A percentile compares a stretch with the other conserved stretches of the same genome.
Conservation (phyloP, 1,140 invertebrate species). For the Wiebesia pumilae region DNA sequence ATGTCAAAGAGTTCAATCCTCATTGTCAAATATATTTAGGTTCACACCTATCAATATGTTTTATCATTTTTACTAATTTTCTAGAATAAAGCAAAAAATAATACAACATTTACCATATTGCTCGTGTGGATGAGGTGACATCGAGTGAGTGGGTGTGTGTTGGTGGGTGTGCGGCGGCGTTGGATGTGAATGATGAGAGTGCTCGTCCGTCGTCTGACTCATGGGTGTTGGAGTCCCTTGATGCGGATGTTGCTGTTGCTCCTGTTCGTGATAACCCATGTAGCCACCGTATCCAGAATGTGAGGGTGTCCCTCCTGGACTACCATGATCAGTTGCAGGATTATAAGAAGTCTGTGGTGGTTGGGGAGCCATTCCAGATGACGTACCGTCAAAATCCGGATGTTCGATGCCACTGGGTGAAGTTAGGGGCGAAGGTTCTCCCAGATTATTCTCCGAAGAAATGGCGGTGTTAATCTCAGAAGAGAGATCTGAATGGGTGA, state of each 20-base stretch:
- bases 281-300: constrained; percentile 69
- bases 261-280: constrained; percentile 72
- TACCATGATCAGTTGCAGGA: constrained; percentile 69
- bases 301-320: constrained; percentile 66
- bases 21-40: too few relatives aligned
- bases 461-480: constrained; percentile 86
- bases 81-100: neutral
- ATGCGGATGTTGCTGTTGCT: constrained; percentile 65
- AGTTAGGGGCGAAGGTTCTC: constrained; percentile 77
- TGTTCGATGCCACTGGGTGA: constrained; percentile 79
- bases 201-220: constrained; percentile 68
- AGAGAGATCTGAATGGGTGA: constrained; percentile 84
- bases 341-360: constrained; percentile 71
- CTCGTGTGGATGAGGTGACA: constrained; percentile 72
- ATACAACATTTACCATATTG: constrained; percentile 64
- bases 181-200: constrained; percentile 70
- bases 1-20: too few relatives aligned
- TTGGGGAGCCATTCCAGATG: constrained; percentile 48
- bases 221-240: constrained; percentile 69
- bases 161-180: constrained; percentile 70
- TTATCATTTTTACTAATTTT: neutral
- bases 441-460: constrained; percentile 80
- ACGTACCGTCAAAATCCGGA: constrained; percentile 84
- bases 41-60: neutral
- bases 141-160: constrained; percentile 70